Base-by-base conservation (phyloP, 2,888 invertebrate species). In the Helicoverpa assulta region DNA sequence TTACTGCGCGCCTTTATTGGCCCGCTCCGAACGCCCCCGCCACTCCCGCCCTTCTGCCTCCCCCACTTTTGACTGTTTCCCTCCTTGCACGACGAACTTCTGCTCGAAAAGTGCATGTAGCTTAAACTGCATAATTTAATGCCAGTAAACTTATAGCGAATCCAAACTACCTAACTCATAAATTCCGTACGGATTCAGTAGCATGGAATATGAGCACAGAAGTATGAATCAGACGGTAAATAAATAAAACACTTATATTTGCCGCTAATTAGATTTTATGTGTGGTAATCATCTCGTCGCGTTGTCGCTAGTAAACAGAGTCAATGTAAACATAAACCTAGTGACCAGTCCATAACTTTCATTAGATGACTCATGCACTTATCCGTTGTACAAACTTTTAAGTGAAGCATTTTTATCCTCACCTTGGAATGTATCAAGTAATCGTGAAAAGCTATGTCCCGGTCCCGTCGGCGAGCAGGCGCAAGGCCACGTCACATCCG, bases 1-100 rank as follows among this genome's bases (percentile, higher is more conserved):
- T 95, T 95, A 95, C 94, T 91, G 94, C 94, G 90, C 89, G 92
- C 89, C 92, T 95, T 95, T 95, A 95, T 95, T 95, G 95, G 95
- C 92, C 90, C 92, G 92, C 92, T 89, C 85, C 91, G 90, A 87
- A 89, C 91, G 89, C 90, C 91, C 86, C 88, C 83, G 79, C 87
- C 87, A 80, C 88, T 87, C 87, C 89, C 88, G 83, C 86, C 90
- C 86, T 85, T 84, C 81, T 75, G 64, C 75, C 75, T 77, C 86
- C 87, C 91, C 90, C 89, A 85, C 88, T 85, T 67, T 70, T 10
- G 67, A 61, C 60, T 68, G 80, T 83, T 78, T 83, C 83, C 85
- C 85, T 87, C 89, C 91, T 89, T 88, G 85, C 86, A 86, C 85
- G 81, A 87, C 82, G 84, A 87, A 88, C 88, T 88, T 86, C 85